A percentile compares a stretch with the other conserved stretches of the same genome.
These are phyloP conservation scores for Magallana nippona DNA, from an alignment of 2,888 invertebrate species.

Conservation along the genomic window DNA sequence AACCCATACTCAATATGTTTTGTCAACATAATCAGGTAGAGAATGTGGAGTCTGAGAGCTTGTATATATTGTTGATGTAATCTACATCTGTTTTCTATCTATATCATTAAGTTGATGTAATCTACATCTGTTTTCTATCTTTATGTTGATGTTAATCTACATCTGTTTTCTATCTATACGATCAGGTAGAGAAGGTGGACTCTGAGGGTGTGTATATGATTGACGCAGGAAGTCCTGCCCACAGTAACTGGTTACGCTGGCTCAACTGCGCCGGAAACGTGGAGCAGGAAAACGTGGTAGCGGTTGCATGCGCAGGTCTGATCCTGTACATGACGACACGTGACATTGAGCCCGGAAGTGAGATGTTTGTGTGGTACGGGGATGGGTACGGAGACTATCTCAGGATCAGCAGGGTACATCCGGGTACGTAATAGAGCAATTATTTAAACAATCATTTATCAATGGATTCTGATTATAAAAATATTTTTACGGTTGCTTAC, in stretches of 20 bases:
- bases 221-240: not conserved
- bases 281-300: conserved; percentile 5
- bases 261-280: conserved; percentile 1
- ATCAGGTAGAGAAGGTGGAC: not conserved
- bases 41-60: too few species aligned
- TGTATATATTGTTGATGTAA: too few species aligned
- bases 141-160: too few species aligned
- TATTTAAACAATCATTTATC: too few species aligned
- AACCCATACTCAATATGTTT: too few species aligned
- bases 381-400: conserved; percentile 4
- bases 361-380: conserved; percentile 10
- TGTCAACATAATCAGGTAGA: too few species aligned
- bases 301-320: conserved; percentile 3
- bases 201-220: not conserved
- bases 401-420: not conserved
- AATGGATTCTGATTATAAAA: too few species aligned
- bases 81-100: too few species aligned
- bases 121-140: too few species aligned
- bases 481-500: too few species aligned
- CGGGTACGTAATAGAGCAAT: not conserved
- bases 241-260: conserved; percentile 27
- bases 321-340: conserved; percentile 1
- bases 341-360: conserved; percentile 8
- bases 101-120: too few species aligned
- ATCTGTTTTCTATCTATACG: too few species aligned